Evolutionary conservation across 2,113 vertebrate species (phyloP).

Genomic region (Globicephala melas): DNA sequence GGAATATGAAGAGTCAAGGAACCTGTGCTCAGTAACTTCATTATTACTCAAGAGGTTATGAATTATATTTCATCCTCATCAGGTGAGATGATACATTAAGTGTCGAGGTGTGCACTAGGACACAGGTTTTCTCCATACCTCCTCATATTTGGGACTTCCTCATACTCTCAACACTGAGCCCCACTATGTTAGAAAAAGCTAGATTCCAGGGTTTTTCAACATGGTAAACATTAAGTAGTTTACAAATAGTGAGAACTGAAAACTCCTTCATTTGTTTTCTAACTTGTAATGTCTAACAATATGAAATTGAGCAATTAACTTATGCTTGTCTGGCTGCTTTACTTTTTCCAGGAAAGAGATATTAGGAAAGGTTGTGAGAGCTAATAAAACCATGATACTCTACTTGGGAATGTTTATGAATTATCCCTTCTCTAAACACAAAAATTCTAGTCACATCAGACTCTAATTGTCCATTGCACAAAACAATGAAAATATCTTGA

Average conservation of each 20-base stretch:
- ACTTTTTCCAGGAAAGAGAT: not conserved
- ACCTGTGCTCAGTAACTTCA: not conserved
- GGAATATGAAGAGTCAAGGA: not conserved
- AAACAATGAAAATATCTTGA: constrained; percentile 8
- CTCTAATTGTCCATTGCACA: not conserved
- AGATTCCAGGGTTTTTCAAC: not conserved
- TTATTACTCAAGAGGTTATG: not conserved
- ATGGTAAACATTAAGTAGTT: not conserved
- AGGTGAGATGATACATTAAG: not conserved
- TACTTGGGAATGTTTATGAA: constrained; percentile 32
- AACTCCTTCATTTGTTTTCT: not conserved
- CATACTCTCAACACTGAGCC: not conserved
- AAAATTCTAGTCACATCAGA: constrained; percentile 5
- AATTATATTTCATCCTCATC: not conserved
- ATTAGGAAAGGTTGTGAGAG: not conserved
- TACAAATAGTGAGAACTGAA: not conserved
- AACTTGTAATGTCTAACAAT: not conserved
- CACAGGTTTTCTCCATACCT: not conserved
- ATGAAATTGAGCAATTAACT: not conserved
- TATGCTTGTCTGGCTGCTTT: not conserved
- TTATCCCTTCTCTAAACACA: not conserved
- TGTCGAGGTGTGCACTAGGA: not conserved
- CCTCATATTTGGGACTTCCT: not conserved
- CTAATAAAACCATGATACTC: not conserved
- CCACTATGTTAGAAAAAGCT: not conserved